These are phyloP conservation scores for Chiloscyllium plagiosum DNA, from an alignment of 2,113 vertebrate genomes.

Conservation along the genomic window DNA sequence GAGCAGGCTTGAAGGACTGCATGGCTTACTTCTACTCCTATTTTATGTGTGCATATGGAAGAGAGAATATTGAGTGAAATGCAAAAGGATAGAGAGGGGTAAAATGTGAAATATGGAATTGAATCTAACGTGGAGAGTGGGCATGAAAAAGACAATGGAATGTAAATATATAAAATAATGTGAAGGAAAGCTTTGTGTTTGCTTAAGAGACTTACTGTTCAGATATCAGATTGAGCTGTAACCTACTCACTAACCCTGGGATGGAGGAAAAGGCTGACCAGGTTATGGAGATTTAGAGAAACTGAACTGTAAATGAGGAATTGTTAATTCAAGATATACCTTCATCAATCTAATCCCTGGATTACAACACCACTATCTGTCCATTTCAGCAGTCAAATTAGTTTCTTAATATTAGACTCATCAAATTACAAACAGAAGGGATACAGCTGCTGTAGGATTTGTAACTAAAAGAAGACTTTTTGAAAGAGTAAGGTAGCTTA, in stretches of 20 bases:
- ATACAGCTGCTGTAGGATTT: not conserved
- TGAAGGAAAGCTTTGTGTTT: not conserved
- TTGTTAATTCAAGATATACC: not conserved
- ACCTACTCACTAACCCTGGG: not conserved
- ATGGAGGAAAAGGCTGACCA: not conserved
- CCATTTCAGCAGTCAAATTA: not conserved
- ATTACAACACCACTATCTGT: not conserved
- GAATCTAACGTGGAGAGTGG: not conserved
- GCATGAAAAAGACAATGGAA: not conserved
- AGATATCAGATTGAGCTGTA: not conserved
- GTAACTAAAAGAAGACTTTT: not conserved
- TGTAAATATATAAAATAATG: not conserved
- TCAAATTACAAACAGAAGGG: not conserved
- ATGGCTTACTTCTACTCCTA: too few species aligned
- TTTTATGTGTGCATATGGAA: too few species aligned
- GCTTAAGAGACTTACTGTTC: not conserved
- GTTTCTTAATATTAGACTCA: not conserved
- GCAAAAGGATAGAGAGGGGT: not conserved
- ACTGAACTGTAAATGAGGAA: not conserved
- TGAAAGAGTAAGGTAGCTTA: not conserved
- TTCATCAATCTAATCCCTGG: not conserved
- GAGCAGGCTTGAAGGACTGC: too few species aligned
- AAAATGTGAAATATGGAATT: not conserved
- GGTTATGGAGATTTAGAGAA: not conserved
- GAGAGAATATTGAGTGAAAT: not conserved